Base-by-base conservation (phyloP, 1,140 invertebrate species). In the Pectinophora gossypiella region DNA sequence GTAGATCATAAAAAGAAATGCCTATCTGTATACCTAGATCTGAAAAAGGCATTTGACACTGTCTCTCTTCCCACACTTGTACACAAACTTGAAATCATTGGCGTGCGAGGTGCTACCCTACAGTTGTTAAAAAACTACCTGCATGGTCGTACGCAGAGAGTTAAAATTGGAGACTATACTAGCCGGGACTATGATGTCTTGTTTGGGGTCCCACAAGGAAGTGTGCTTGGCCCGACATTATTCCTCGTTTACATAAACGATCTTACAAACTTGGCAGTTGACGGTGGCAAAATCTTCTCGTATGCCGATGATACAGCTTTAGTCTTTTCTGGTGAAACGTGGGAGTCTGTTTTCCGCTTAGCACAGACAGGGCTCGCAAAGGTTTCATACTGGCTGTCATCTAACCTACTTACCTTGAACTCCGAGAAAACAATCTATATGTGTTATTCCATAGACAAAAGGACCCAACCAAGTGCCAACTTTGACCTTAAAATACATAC, bases 31-130 rank as follows among this genome's bases (percentile, higher is more conserved):
- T 40, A 13, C 15, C 38, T 40, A 19, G 38, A 40, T 19, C 16
- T 40, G 6, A 40, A 40, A 15, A 40, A 40, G 38, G 38, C 38
- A 40, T 40, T 40, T 40, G 38, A 40, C 16, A 40, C 38, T 15
- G 38, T 40, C 38, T 40, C 38, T 40, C 12, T 40, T 3, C 38
- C 38, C 10, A 16, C 16, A 3, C 38, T 40, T 6, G 1, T 40
- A 2, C 2, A 2, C 13, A 40, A 40, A 15, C 16, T 40, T 2
- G 38, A 40, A 15, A 10, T 2, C 38, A 40, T 19, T 7, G 38
- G 38, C 13, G 16, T 40, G 6, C n/a, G 38, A 16, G 38, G 18
- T 1, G 16, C 1, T 9, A 10, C 38, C 7, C 38, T 40, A 2
- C 12, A 40, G 1, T 40, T 40, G 38, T 15, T 40, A 15, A 15